A percentile compares a stretch with the other conserved stretches of the same genome.
These are phyloP conservation scores for Micoletzkya japonica DNA, from an alignment of 2,888 invertebrate species.

Conservation along the genomic window DNA sequence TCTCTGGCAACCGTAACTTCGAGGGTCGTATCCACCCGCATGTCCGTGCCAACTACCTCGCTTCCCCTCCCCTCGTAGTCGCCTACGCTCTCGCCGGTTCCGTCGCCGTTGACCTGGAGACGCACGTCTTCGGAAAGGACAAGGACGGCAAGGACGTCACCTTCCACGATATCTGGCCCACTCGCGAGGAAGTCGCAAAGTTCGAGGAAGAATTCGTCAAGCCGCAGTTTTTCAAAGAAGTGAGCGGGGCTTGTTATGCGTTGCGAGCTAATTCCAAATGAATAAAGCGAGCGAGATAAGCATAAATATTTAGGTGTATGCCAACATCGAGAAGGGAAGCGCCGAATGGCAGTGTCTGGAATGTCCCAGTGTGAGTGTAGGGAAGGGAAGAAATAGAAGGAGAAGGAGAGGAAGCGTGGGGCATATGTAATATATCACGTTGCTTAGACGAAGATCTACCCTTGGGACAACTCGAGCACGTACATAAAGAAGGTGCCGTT, in stretches of 20 bases:
- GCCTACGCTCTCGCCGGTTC: conserved; percentile 96
- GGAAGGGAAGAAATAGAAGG: background rate
- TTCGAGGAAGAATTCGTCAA: conserved; percentile 87
- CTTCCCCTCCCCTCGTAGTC: conserved; percentile 93
- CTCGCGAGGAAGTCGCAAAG: conserved; percentile 77
- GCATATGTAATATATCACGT: too few relatives aligned
- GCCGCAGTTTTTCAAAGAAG: conserved; percentile 86
- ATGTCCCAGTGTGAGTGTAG: conserved; percentile 66
- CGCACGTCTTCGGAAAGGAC: conserved; percentile 75
- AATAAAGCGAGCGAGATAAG: background rate
- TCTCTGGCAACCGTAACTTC: conserved; percentile 96
- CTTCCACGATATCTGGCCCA: conserved; percentile 93
- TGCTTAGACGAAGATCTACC: conserved; percentile 82
- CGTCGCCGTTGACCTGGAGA: conserved; percentile 90
- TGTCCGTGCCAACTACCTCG: conserved; percentile 93
- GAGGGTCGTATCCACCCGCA: conserved; percentile 96
- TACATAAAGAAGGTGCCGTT: conserved; percentile 96
- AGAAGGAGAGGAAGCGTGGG: background rate
- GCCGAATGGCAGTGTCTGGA: conserved; percentile 80
- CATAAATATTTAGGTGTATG: conserved; percentile 42
- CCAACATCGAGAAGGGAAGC: conserved; percentile 74
- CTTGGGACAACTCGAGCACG: conserved; percentile 86
- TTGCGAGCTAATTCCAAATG: too few relatives aligned
- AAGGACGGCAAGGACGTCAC: conserved; percentile 67
- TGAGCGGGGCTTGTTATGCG: too few relatives aligned